Percentiles rank a stretch among this genome's conserved stretches.
phyloP scores from a whole-genome alignment of 2,888 invertebrate genomes.

The Acrobeloides nanus region DNA sequence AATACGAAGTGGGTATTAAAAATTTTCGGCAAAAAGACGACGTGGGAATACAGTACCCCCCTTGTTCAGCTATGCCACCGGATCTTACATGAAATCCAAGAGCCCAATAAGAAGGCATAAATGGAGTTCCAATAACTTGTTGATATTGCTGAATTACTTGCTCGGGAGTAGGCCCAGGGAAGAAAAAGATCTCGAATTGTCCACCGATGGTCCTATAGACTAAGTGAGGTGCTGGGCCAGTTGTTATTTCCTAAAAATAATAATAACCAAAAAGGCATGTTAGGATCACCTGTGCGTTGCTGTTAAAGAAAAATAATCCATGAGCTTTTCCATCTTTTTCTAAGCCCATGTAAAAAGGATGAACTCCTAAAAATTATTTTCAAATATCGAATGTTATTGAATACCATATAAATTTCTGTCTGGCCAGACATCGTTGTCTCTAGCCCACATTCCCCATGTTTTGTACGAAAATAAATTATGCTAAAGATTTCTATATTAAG shows the following conservation, averaged over 20 bases:
- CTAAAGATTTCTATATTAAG: conserved; percentile 15
- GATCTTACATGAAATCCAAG: conserved; percentile 50
- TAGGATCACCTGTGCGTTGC: conserved; percentile 42
- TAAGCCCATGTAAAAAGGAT: conserved; percentile 44
- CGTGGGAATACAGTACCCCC: too few species aligned
- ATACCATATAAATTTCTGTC: conserved; percentile 43
- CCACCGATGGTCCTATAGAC: conserved; percentile 65
- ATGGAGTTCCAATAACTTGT: conserved; percentile 37
- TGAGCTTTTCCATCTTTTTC: conserved; percentile 48
- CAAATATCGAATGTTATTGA: neutral
- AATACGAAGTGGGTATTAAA: too few species aligned
- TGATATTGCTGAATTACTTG: conserved; percentile 52
- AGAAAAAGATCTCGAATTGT: conserved; percentile 54
- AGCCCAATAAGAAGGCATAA: conserved; percentile 53
- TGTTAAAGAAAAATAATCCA: conserved; percentile 46
- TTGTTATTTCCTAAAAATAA: conserved; percentile 43
- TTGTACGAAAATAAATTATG: conserved; percentile 43
- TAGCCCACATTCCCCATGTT: conserved; percentile 45
- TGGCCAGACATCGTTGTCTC: conserved; percentile 33
- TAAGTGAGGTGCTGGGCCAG: conserved; percentile 55
- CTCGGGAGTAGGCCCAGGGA: conserved; percentile 54
- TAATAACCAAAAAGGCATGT: too few species aligned
- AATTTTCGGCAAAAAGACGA: too few species aligned
- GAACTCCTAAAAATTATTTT: conserved; percentile 38
- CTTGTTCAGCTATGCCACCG: too few species aligned